These are phyloP conservation scores for Laticauda laticaudata DNA, from an alignment of 2,113 vertebrate genomes.

Conservation along the genomic window DNA sequence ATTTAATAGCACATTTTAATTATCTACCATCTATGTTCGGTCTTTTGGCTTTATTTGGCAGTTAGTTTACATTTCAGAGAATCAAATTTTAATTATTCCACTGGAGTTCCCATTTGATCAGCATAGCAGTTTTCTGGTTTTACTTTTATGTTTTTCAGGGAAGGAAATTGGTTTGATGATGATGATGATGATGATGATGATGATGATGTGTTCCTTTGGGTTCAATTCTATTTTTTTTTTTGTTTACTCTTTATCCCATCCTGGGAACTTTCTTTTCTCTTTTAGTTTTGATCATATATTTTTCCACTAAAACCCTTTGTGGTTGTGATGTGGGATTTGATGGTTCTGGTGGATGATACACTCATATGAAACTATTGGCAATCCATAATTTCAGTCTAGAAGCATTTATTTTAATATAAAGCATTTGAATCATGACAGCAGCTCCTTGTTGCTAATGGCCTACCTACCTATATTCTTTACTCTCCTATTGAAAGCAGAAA, in stretches of 20 bases:
- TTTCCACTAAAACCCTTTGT: background rate
- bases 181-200: too few relatives aligned
- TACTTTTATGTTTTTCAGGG: background rate
- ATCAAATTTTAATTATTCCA: background rate
- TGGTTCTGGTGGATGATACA: background rate
- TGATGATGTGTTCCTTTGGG: background rate
- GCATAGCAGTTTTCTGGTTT: background rate
- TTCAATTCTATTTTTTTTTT: background rate
- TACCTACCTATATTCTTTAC: background rate
- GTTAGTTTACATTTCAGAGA: background rate
- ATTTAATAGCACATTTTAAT: background rate
- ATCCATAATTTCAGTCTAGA: background rate
- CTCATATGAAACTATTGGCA: background rate
- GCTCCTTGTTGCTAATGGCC: background rate
- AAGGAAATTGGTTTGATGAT: background rate
- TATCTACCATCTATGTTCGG: background rate
- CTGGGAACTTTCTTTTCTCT: background rate
- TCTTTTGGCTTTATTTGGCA: background rate
- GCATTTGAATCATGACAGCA: background rate
- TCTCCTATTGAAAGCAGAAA: background rate
- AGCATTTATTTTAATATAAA: background rate
- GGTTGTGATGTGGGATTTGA: background rate
- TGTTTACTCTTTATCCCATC: background rate
- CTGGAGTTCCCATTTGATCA: background rate
- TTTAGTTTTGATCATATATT: background rate